Base-by-base conservation (phyloP, 2,113 vertebrate genomes). In the Centropus unirufus region DNA sequence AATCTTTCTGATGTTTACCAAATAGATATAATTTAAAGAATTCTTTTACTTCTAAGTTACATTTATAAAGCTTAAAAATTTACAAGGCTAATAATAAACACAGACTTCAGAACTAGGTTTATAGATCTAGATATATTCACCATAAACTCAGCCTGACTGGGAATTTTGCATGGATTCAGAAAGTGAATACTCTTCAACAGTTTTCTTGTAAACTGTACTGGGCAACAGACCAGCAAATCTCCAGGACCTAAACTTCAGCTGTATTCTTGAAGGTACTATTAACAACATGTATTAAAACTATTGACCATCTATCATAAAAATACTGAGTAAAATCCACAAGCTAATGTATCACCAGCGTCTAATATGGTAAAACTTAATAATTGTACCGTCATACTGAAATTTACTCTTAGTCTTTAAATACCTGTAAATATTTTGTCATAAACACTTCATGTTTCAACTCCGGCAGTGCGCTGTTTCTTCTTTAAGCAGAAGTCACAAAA, bases 341-440 rank as follows among this genome's bases (percentile, higher is more conserved):
- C 36, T 88, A 57, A n/a, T 70, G 24, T 87, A 39, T 77, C 68
- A 69, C 39, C 42, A 49, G 17, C 52, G 40, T 52, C 61, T 77
- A 57, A 62, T 83, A 67, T 42, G 52, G 47, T 83, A 93, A 94
- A 94, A 61, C 47, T 78, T 64, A 40, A 13, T 83, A 92, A 90
- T 57, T 75, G 39, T 83, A 66, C 68, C 86, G 30, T 86, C 76
- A 78, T 23, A 58, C 9, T 72, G 62, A 82, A 92, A 94, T 81
- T 83, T 46, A 83, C 59, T 90, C 57, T 83, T 83, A 79, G 23
- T 68, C 75, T 90, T 88, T 67, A 68, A 75, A 64, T 67, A 88
- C 61, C 73, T 92, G 27, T 95, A 94, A 96, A 96, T 95, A 95
- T 95, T 95, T 96, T 95, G 95, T 94, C 91, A 92, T 89, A 94